Evolutionary conservation across 1,140 invertebrate species (phyloP), one percentile per base, ranked within the genome.

Genomic region (Calephelis nemesis): DNA sequence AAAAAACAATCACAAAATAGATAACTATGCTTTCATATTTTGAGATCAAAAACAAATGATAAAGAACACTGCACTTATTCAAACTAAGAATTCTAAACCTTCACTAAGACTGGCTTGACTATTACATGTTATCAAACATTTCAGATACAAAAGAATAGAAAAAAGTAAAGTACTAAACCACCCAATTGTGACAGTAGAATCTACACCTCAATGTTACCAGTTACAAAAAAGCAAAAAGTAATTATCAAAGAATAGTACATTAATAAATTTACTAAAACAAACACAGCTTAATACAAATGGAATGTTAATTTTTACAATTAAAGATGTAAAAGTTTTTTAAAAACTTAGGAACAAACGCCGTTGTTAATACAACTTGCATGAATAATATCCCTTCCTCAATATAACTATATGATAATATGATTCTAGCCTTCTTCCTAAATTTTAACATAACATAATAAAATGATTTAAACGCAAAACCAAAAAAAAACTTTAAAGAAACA

Each of bases 131-230:
- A 5, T 30, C 13, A 30, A 13, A 54, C 19, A 54, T 54, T 45
- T 45, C 52, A 54, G 9, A 54, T 54, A 54, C 11, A 54, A 54
- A 52, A 54, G 10, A 30, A 9, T 19, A 54, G 15, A 54, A 19
- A 54, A 54, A 54, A 54, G 52, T 54, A 54, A 54, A 54, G 15
- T 54, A 11, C 15, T 54, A 54, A 54, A 54, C 19, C 52, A 54
- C 13, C 19, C 13, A 52, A 54, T 15, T 5, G 30, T 6, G 52
- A 58, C 52, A 58, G 52, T 11, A 58, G 52, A 58, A 58, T 58
- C 52, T 54, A 9, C 15, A 30, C 30, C 52, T 30, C 10, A 19
- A 58, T 39, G 7, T 58, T 58, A 19, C 50, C 50, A 58, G 30
- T 30, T 10, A 58, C 52, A 30, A 58, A 15, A 30, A 7, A 58